These are phyloP conservation scores for Pammene fasciana DNA, from an alignment of 2,888 invertebrate genomes.

Conservation along the genomic window DNA sequence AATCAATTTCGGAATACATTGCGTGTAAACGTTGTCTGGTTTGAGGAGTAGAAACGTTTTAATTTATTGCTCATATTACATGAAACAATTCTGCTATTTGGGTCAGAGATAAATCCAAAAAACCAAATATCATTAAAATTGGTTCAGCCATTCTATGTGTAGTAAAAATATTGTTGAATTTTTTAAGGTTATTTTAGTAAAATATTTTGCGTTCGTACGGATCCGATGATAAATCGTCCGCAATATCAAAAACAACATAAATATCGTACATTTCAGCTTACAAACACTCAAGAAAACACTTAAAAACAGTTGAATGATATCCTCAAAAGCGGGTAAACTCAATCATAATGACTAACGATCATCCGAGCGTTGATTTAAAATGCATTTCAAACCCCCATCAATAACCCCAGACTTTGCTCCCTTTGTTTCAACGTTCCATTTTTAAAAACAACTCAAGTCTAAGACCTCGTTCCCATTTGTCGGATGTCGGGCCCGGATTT, in stretches of 20 bases:
- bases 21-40: no score
- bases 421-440: constrained; percentile 16
- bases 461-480: no score
- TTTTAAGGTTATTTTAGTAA: no score
- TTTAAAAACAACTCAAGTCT: constrained; percentile 14
- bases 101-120: no score
- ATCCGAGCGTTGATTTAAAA: constrained; percentile 31
- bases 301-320: background rate
- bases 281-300: constrained; percentile 4
- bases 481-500: no score
- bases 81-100: no score
- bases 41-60: no score
- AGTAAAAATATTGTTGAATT: no score
- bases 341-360: constrained; percentile 33
- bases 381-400: constrained; percentile 17
- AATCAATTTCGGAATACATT: no score
- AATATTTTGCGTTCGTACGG: background rate
- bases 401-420: constrained; percentile 12
- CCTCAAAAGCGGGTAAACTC: constrained; percentile 22
- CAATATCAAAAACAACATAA: background rate
- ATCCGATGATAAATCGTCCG: constrained; percentile 1
- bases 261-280: background rate
- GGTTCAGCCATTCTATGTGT: no score
- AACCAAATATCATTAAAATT: no score
- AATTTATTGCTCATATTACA: no score